Evolutionary conservation across 2,888 invertebrate genomes (phyloP).

Genomic region (Galerucella calmariensis): DNA sequence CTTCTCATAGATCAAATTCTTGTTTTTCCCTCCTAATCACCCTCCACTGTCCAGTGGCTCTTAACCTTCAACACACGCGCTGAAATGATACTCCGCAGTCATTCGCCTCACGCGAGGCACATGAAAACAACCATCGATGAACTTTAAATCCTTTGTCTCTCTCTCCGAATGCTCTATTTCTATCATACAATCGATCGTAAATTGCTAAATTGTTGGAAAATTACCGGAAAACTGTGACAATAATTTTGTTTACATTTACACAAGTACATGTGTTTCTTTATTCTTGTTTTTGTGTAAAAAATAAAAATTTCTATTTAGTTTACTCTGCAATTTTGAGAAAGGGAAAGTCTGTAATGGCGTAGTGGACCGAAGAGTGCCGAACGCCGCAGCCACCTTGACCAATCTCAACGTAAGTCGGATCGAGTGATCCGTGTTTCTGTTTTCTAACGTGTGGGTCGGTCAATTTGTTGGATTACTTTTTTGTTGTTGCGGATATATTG

Average conservation of each 20-base stretch:
- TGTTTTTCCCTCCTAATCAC: constrained; percentile 16
- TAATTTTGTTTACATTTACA: constrained; percentile 8
- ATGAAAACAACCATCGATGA: constrained; percentile 57
- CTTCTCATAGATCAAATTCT: constrained; percentile 4
- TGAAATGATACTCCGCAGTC: constrained; percentile 53
- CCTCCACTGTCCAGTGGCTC: constrained; percentile 40
- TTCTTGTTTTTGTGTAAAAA: constrained; percentile 22
- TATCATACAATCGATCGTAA: constrained; percentile 30
- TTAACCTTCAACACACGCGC: constrained; percentile 58
- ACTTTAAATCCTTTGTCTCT: constrained; percentile 41
- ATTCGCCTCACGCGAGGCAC: constrained; percentile 59
- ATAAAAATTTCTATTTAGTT: constrained; percentile 15
- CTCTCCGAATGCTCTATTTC: constrained; percentile 32
- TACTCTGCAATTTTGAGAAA: constrained; percentile 45
- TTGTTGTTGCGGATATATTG: constrained; percentile 23
- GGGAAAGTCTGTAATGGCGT: constrained; percentile 57
- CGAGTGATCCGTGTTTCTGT: constrained; percentile 49
- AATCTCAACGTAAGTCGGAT: constrained; percentile 63
- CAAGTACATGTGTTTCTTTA: constrained; percentile 19
- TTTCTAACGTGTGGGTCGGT: constrained; percentile 33
- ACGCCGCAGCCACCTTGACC: constrained; percentile 61
- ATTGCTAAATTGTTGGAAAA: constrained; percentile 28
- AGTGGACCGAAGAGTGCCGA: constrained; percentile 48
- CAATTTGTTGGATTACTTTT: constrained; percentile 35
- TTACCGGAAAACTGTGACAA: constrained; percentile 30